Evolutionary conservation across 2,797 vertebrate genomes (phyloP), one percentile per base, ranked within the genome.

Genomic region (Anniella stebbinsi): DNA sequence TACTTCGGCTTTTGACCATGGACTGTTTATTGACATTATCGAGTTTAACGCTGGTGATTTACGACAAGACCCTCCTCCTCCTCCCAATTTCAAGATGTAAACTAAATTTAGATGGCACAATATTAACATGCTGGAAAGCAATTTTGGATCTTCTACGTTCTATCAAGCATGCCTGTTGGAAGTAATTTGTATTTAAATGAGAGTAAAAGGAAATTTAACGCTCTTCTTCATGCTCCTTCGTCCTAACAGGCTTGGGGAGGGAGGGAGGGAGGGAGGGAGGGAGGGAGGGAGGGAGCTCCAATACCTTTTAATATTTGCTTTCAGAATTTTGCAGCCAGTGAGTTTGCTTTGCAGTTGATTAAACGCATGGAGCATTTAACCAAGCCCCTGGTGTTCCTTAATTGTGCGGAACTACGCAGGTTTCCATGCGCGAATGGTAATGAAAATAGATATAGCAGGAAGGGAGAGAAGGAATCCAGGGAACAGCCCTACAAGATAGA

Each of bases 141-240:
- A 96, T 95, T 95, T 72, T 95, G 54, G 93, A 84, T 90, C 90
- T 92, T 66, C 92, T 88, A 85, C 81, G 89, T 75, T 90, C 92
- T 89, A 91, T 93, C 93, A 90, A 92, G 93, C 88, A 38, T 0
- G 76, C 78, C 92, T 93, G 91, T 94, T 94, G 87, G 86, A 96
- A 96, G 93, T 89, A 86, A 95, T 96, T 94, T 96, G 91, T 95
- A 96, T 96, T 96, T 95, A 96, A 96, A 96, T 95, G 95, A 96
- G 94, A 92, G 86, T 4, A 83, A 93, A 95, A 89, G 83, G 84
- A 94, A 94, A 93, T 90, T 57, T 82, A 95, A 93, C 91, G 92
- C 87, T 36, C 51, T 84, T 23, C 75, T 93, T 1, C n/a, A n/a
- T n/a, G 2, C 66, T 90, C 92, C 80, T 80, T 88, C 89, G 0